phyloP scores from a whole-genome alignment of 2,113 vertebrate genomes.

The Pimephales promelas region DNA sequence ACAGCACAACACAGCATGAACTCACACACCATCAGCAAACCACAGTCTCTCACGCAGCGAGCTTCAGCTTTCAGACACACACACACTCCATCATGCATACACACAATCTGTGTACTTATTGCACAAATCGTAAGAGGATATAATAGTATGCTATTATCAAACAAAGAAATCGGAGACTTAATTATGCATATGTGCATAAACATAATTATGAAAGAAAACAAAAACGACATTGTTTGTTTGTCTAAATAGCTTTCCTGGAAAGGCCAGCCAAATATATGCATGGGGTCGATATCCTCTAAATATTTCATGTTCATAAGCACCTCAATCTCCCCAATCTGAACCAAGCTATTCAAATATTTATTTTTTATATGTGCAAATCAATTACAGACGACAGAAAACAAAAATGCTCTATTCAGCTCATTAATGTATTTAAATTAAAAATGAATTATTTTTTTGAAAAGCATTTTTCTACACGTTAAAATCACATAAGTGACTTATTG shows the following conservation, averaged over 20 bases:
- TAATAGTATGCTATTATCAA: neutral
- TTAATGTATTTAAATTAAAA: too few species aligned
- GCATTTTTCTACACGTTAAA: too few species aligned
- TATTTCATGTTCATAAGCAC: conserved; percentile 42
- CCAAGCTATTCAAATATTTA: neutral
- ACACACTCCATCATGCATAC: neutral
- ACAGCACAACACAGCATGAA: neutral
- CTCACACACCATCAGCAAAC: neutral
- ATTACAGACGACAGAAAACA: conserved; percentile 6
- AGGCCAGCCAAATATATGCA: conserved; percentile 15
- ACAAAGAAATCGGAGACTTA: neutral
- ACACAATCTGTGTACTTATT: neutral
- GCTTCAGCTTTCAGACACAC: neutral
- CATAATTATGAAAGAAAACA: neutral
- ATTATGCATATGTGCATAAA: neutral
- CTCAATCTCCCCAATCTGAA: conserved; percentile 10
- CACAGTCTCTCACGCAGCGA: neutral
- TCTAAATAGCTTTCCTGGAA: neutral
- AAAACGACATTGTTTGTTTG: neutral
- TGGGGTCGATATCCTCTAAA: conserved; percentile 21
- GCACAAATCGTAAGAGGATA: neutral
- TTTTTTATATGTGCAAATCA: neutral
- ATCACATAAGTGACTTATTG: too few species aligned
- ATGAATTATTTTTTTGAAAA: too few species aligned
- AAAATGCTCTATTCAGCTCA: conserved; percentile 4